Evolutionary conservation across 2,888 invertebrate species (phyloP), one percentile per base, ranked within the genome.

Genomic region (Pilophorus perplexus): DNA sequence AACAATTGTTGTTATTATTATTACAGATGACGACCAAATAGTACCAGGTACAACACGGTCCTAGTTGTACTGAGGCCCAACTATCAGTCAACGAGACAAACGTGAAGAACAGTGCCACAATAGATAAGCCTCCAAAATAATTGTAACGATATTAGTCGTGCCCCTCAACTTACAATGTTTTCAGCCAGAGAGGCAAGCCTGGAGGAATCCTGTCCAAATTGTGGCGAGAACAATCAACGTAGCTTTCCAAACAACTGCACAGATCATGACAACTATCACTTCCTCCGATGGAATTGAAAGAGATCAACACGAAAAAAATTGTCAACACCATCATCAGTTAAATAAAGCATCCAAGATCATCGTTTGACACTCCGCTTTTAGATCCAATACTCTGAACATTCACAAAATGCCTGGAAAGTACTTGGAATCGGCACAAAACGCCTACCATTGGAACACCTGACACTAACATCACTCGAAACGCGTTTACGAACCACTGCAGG

Each of bases 101-200:
- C n/a, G n/a, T n/a, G n/a, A n/a, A n/a, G n/a, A n/a, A n/a, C n/a
- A n/a, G n/a, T n/a, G n/a, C n/a, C n/a, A n/a, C n/a, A n/a, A n/a
- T n/a, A n/a, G n/a, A n/a, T n/a, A n/a, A n/a, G n/a, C n/a, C n/a
- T n/a, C n/a, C n/a, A n/a, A n/a, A n/a, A n/a, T n/a, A n/a, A n/a
- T n/a, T n/a, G n/a, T n/a, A n/a, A n/a, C n/a, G n/a, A n/a, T n/a
- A n/a, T n/a, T n/a, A n/a, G n/a, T n/a, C n/a, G n/a, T n/a, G n/a
- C n/a, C n/a, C n/a, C n/a, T n/a, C n/a, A n/a, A n/a, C 70, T 68
- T 50, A 70, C 70, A 70, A 48, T 12, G 46, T 64, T 42, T 67
- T 66, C 28, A 68, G 27, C 68, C 68, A 68, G 18, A 10, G 28
- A n/a, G 70, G 70, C 6, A 70, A 48, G 66, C 57, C 55, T 6